Evolutionary conservation across 2,888 invertebrate genomes (phyloP).

Genomic region (Tipula vernalis): DNA sequence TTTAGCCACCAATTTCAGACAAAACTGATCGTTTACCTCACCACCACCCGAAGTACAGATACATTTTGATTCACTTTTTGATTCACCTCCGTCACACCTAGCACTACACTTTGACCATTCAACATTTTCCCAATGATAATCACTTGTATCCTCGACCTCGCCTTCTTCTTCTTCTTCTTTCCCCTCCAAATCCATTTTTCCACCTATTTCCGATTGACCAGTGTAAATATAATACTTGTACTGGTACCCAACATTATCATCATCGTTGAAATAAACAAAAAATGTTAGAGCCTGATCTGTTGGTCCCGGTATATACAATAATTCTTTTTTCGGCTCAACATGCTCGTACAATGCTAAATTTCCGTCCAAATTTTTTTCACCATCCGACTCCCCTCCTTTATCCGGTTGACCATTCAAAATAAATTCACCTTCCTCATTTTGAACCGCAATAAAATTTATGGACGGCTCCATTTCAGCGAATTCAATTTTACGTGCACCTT

Average conservation of each 20-base stretch:
- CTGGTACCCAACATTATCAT: slow-evolving; percentile 13
- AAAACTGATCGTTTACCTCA: slow-evolving; percentile 43
- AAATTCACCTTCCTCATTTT: slow-evolving; percentile 36
- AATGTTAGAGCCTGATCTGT: slow-evolving; percentile 42
- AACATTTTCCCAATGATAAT: slow-evolving; percentile 47
- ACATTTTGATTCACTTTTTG: slow-evolving; percentile 41
- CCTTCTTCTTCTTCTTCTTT: not conserved
- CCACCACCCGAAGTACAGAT: slow-evolving; percentile 42
- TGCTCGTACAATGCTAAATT: slow-evolving; percentile 38
- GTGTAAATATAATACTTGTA: slow-evolving; percentile 13
- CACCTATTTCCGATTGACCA: not conserved
- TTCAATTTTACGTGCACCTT: slow-evolving; percentile 44
- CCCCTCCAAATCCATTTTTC: no score
- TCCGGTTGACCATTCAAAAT: slow-evolving; percentile 49
- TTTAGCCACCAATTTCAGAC: slow-evolving; percentile 28
- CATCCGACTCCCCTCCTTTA: slow-evolving; percentile 28
- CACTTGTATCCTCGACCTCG: not conserved
- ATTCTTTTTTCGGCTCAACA: slow-evolving; percentile 41
- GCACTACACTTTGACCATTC: slow-evolving; percentile 49
- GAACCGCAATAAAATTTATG: slow-evolving; percentile 45
- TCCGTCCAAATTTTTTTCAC: slow-evolving; percentile 37
- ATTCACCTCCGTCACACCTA: slow-evolving; percentile 48
- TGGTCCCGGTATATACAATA: slow-evolving; percentile 47
- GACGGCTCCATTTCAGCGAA: slow-evolving; percentile 44
- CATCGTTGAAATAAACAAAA: not conserved